Evolutionary conservation across 1,140 invertebrate species (phyloP).

Genomic region (Oncopeltus fasciatus): DNA sequence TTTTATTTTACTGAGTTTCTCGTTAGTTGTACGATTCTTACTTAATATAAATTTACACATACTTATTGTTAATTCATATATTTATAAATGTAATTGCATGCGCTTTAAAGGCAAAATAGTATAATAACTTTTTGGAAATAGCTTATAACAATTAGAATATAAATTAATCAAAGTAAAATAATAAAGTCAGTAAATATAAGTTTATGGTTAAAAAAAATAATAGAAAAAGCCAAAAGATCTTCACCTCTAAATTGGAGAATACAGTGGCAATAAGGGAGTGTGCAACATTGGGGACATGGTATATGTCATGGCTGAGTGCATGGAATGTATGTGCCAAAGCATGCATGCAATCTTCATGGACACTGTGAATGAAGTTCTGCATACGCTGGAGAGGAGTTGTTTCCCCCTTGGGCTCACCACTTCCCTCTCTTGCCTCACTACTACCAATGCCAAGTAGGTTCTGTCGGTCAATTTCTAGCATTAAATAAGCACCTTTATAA

Average conservation of each 20-base stretch:
- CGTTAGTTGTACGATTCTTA: no score
- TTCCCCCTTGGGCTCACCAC: conserved; percentile 27
- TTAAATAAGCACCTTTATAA: conserved; percentile 49
- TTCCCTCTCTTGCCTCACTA: conserved; percentile 18
- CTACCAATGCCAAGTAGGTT: conserved; percentile 42
- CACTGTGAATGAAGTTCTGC: conserved; percentile 53
- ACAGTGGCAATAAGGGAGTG: conserved; percentile 45
- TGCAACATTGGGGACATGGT: conserved; percentile 49
- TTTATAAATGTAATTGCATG: no score
- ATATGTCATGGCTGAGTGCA: conserved; percentile 68
- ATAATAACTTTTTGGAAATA: no score
- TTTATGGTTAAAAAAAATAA: no score
- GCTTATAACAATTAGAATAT: no score
- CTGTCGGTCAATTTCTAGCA: conserved; percentile 54
- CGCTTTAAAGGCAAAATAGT: no score
- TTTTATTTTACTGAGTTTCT: no score
- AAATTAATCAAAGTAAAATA: no score
- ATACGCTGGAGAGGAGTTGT: conserved; percentile 22
- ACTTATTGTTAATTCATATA: no score
- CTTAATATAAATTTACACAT: no score
- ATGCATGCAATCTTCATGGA: conserved; percentile 61
- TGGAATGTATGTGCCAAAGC: conserved; percentile 62
- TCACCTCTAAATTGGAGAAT: conserved; percentile 48
- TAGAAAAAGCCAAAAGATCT: no score
- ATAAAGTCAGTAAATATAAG: no score